Conservation (phyloP, 2,888 invertebrate genomes). For the Formica aserva region DNA sequence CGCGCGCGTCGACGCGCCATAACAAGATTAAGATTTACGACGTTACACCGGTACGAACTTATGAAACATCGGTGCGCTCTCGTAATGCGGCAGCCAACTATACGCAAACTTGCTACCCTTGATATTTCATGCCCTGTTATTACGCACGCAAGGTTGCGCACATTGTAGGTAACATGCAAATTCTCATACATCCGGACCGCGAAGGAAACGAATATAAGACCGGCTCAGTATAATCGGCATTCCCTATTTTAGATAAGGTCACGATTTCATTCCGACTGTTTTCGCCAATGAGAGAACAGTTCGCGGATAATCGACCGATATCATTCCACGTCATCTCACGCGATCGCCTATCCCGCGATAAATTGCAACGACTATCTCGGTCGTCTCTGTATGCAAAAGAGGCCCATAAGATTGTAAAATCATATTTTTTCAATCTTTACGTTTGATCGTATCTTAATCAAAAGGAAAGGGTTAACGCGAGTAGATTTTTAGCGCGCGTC, state of each 20-base stretch:
- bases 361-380: conserved; percentile 37
- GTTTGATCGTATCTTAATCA: background rate
- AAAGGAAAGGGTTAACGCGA: background rate
- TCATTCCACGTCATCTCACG: conserved; percentile 47
- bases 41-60: conserved; percentile 46
- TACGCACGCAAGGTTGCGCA: conserved; percentile 61
- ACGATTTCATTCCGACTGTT: conserved; percentile 53
- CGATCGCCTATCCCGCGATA: conserved; percentile 41
- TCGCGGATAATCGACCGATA: conserved; percentile 50
- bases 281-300: conserved; percentile 38
- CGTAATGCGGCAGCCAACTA: conserved; percentile 23
- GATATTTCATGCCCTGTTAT: conserved; percentile 56
- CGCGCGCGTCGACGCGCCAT: conserved; percentile 12
- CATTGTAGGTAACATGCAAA: conserved; percentile 59
- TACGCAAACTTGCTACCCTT: conserved; percentile 49
- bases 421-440: background rate
- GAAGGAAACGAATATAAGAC: conserved; percentile 54
- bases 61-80: conserved; percentile 48
- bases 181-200: conserved; percentile 54
- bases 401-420: background rate
- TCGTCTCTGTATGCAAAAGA: background rate
- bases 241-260: conserved; percentile 55
- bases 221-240: conserved; percentile 50
- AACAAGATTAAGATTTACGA: conserved; percentile 58
- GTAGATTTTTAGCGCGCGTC: background rate